A percentile compares a stretch with the other conserved stretches of the same genome.
These are phyloP conservation scores for Nomia melanderi DNA, from an alignment of 1,140 invertebrate genomes.

Conservation along the genomic window DNA sequence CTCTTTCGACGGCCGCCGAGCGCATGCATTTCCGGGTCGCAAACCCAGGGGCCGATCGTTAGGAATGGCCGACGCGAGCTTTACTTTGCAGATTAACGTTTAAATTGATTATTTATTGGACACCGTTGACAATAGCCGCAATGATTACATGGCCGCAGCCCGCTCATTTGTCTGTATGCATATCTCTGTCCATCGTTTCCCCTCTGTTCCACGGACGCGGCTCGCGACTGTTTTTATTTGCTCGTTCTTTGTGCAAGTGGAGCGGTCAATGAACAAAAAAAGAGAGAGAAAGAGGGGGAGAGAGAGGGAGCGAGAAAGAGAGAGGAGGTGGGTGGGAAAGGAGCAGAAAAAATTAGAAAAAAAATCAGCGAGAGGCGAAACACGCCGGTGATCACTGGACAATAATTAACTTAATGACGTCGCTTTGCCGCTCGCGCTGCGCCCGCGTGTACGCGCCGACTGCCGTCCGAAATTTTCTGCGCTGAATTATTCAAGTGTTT, in stretches of 20 bases:
- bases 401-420: constrained; percentile 55
- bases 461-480: constrained; percentile 39
- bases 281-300: not conserved
- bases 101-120: constrained; percentile 63
- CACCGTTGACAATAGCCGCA: constrained; percentile 56
- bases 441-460: too few relatives aligned
- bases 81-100: constrained; percentile 54
- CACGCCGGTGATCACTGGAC: constrained; percentile 45
- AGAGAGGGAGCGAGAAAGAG: too few relatives aligned
- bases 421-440: constrained; percentile 20
- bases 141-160: constrained; percentile 48
- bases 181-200: not conserved
- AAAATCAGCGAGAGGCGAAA: constrained; percentile 37
- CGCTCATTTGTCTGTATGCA: constrained; percentile 34
- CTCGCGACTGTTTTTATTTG: constrained; percentile 47
- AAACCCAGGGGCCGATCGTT: constrained; percentile 17
- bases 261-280: constrained; percentile 17
- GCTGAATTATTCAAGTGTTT: constrained; percentile 52
- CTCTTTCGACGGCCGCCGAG: not conserved
- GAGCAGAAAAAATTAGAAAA: not conserved
- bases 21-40: not conserved
- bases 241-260: constrained; percentile 42
- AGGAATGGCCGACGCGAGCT: constrained; percentile 40
- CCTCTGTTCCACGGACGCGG: not conserved
- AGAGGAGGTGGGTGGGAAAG: too few relatives aligned